Evolutionary conservation across 2,888 invertebrate species (phyloP), one percentile per base, ranked within the genome.

Genomic region (Pardosa pseudoannulata): DNA sequence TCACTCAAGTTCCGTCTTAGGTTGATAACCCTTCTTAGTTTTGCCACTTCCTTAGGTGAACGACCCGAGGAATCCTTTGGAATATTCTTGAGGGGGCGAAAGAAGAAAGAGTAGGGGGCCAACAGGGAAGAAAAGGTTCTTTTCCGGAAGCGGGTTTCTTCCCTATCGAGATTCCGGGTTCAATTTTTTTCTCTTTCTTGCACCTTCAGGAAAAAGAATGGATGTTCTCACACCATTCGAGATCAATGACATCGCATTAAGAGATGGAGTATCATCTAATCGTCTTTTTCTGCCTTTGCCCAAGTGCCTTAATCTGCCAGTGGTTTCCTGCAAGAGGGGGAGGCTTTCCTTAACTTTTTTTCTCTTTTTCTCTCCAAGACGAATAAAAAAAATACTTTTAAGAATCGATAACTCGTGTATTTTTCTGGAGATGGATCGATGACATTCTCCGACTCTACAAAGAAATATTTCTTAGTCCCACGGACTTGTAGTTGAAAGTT

Each of bases 201-300:
- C 67, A 23, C 23, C 68, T 36, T 68, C 68, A 32, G 31, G 67
- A 68, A 41, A 36, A 23, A 36, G 36, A 70, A 28, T 67, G 67
- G 39, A 39, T 32, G 41, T 70, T 70, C 70, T 39, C 70, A 70
- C 70, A 70, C 70, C 56, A 70, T 70, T 39, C 28, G 41, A 70
- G 70, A 70, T 70, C 70, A 70, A 41, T 70, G 70, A 70, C 70
- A 70, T 27, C 41, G n/a, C 65, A 56, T 65, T 65, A 65, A 31
- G 41, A 39, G 41, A 39, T 41, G 70, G 41, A 70, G 36, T 70
- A 41, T 41, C 70, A 36, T 70, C 41, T 70, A 70, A 70, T 70
- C 70, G 70, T 39, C 41, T 28, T 5, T 19, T 32, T 67, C 5
- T 67, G n/a, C 23, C 1, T 1, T 13, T 3, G 1, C 1, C 23